A percentile compares a stretch with the other conserved stretches of the same genome.
phyloP scores from a whole-genome alignment of 2,888 invertebrate genomes.

The Cordilura impudica region DNA sequence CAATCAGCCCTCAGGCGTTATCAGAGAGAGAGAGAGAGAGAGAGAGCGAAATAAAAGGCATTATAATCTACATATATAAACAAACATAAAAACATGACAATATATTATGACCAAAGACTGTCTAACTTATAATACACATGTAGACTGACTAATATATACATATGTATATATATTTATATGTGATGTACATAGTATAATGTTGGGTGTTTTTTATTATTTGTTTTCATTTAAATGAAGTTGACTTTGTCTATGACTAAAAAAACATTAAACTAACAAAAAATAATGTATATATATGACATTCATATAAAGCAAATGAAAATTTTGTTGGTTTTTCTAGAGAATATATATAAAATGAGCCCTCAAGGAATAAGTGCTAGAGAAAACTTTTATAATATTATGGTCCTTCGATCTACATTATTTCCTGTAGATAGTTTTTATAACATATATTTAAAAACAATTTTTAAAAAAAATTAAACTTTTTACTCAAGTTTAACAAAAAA shows the following conservation, averaged over 20 bases:
- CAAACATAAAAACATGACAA: constrained; percentile 23
- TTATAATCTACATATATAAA: constrained; percentile 23
- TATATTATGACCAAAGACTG: constrained; percentile 25
- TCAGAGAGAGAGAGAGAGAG: not conserved
- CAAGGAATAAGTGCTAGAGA: too few relatives aligned
- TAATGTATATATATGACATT: too few relatives aligned
- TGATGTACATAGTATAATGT: constrained; percentile 3
- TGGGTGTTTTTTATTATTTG: constrained; percentile 37
- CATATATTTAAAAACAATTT: too few relatives aligned
- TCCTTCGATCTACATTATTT: too few relatives aligned
- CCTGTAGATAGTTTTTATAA: too few relatives aligned
- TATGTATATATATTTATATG: too few relatives aligned
- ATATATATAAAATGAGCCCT: too few relatives aligned
- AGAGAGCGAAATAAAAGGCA: constrained; percentile 19
- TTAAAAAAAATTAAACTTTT: too few relatives aligned
- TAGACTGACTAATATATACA: not conserved
- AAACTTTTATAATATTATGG: too few relatives aligned
- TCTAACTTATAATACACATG: not conserved
- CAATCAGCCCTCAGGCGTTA: constrained; percentile 50
- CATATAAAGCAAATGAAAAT: too few relatives aligned
- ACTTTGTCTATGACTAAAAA: constrained; percentile 31
- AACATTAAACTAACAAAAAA: not conserved
- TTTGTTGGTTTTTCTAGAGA: too few relatives aligned
- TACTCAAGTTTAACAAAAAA: too few relatives aligned
- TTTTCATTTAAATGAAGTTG: constrained; percentile 61